These are phyloP conservation scores for Bergia sp. DNA, from an alignment of 92 coral and sea anemone genomes.

Conservation along the genomic window DNA sequence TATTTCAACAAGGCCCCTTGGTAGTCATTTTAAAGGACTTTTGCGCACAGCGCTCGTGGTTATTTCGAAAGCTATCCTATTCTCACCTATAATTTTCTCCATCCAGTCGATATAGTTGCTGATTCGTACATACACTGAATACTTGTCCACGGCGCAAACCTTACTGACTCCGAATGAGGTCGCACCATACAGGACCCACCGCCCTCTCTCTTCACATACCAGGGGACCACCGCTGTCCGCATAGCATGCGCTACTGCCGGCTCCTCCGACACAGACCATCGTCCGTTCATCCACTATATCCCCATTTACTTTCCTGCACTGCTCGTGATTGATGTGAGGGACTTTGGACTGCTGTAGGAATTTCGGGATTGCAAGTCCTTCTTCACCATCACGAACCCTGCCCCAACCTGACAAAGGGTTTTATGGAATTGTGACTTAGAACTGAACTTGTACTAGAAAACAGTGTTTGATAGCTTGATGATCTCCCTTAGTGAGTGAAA, in stretches of 20 bases:
- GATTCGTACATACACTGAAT: slow-evolving; percentile 18
- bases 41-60: too few relatives aligned
- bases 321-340: neutral
- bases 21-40: too few relatives aligned
- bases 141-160: slow-evolving; percentile 16
- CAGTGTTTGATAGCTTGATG: neutral
- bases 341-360: slow-evolving; percentile 19
- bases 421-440: neutral
- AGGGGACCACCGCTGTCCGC: slow-evolving; percentile 38
- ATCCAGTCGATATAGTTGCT: slow-evolving; percentile 25
- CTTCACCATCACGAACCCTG: neutral
- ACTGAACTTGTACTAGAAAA: neutral
- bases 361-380: neutral
- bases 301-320: slow-evolving; percentile 9
- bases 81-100: neutral
- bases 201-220: slow-evolving; percentile 22
- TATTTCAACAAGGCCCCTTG: too few relatives aligned
- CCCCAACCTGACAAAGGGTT: slow-evolving; percentile 8
- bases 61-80: neutral
- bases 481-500: too few relatives aligned
- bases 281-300: neutral
- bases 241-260: slow-evolving; percentile 32
- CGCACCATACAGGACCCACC: slow-evolving; percentile 9
- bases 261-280: slow-evolving; percentile 35
- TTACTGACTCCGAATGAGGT: neutral